These are phyloP conservation scores for Heterocephalus glaber DNA, from an alignment of 2,113 vertebrate genomes.

Conservation along the genomic window DNA sequence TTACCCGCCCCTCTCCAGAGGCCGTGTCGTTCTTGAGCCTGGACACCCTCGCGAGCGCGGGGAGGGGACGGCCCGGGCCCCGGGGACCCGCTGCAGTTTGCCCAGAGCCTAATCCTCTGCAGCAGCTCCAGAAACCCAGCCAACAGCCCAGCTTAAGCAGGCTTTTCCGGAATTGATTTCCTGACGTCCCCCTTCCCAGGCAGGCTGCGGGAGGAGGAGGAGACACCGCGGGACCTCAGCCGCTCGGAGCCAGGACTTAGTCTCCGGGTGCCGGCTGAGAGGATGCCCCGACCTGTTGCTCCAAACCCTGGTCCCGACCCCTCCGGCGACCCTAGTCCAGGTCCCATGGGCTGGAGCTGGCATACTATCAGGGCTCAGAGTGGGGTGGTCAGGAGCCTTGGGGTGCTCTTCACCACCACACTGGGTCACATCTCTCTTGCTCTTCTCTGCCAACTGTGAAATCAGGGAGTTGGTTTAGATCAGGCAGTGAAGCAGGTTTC, in stretches of 20 bases:
- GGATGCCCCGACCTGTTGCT: not conserved
- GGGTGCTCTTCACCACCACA: not conserved
- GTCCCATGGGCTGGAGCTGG: not conserved
- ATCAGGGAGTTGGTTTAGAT: not conserved
- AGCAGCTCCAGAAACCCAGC: constrained; percentile 39
- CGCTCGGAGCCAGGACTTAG: not conserved
- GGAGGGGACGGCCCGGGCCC: not conserved
- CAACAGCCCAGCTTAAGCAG: constrained; percentile 42
- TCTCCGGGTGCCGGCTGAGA: not conserved
- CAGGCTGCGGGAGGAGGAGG: not conserved
- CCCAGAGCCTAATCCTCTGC: constrained; percentile 33
- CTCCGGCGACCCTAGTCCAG: no score
- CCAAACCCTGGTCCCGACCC: not conserved
- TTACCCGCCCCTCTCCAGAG: not conserved
- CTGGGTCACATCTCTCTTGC: not conserved
- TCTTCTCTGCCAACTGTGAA: not conserved
- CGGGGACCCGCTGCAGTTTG: not conserved
- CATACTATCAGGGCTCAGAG: not conserved
- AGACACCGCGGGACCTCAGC: not conserved
- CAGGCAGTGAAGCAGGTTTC: not conserved
- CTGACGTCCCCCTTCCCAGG: constrained; percentile 31
- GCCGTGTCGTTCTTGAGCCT: not conserved
- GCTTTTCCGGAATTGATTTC: constrained; percentile 75
- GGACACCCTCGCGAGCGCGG: not conserved
- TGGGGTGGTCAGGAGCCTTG: not conserved